Base-by-base conservation (phyloP, 2,797 vertebrate species). In the Jordanella pulchra region DNA sequence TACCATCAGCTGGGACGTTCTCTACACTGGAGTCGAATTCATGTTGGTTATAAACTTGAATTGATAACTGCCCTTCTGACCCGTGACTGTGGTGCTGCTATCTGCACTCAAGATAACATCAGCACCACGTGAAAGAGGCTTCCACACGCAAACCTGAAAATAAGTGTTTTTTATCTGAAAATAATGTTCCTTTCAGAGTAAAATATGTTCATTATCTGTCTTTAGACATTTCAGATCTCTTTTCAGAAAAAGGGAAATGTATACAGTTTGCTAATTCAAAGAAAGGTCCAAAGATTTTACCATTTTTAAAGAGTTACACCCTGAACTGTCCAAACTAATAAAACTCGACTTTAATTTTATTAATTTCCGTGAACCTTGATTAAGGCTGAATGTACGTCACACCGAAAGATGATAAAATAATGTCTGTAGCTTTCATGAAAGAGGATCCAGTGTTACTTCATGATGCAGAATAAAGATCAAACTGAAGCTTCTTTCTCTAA, bases 31-130 rank as follows among this genome's bases (percentile, higher is more conserved):
- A 51, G 21, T n/a, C 12, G 4, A n/a, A 35, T 13, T 13, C 23
- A 61, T 23, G 35, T 61, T 5, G 10, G 58, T 61, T 61, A 39
- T 35, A 60, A n/a, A 39, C 1, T 4, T 61, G 3, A 60, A 23
- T 39, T 39, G 60, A n/a, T 63, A 14, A 15, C 35, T 7, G 23
- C 23, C 35, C 9, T 25, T 63, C 23, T 44, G 60, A 63, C 35
- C 60, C 60, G 23, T 63, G 35, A 44, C 60, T 63, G 60, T 25
- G 60, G 60, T 25, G 35, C 60, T 63, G 60, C n/a, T 42, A 25
- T 42, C 35, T 42, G 23, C 35, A 15, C 23, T 63, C 11, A 21
- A 61, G 32, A 61, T 61, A 63, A 44, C 11, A 61, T 39, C 58
- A 61, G 58, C 5, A 61, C 23, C 35, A 63, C 25, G 60, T 44